Conservation (phyloP, 2,113 vertebrate genomes). For the Bothrops jararaca region DNA sequence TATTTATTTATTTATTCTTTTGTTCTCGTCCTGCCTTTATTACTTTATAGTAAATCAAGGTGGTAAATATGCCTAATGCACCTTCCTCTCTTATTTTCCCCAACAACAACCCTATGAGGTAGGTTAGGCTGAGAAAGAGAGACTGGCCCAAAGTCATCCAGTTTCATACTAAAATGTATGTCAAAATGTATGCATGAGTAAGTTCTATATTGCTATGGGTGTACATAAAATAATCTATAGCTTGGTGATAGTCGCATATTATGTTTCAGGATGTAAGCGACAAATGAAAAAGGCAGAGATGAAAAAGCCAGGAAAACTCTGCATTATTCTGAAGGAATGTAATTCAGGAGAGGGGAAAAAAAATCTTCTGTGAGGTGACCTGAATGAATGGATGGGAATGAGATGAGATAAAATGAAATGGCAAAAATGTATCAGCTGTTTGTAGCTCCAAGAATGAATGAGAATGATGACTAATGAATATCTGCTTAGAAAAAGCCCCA, state of each 20-base stretch:
- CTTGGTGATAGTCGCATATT: not conserved
- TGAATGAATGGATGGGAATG: not conserved
- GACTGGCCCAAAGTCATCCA: not conserved
- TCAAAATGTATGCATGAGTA: not conserved
- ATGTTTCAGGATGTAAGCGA: not conserved
- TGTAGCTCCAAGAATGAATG: not conserved
- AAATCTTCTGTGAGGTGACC: not conserved
- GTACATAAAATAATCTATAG: not conserved
- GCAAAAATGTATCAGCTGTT: not conserved
- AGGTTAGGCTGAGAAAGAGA: not conserved
- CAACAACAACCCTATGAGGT: not conserved
- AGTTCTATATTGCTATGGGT: not conserved
- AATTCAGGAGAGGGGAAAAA: not conserved
- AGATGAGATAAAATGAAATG: not conserved
- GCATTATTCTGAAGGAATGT: not conserved
- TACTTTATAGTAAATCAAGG: not conserved
- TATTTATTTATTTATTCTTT: not conserved
- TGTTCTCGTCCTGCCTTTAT: not conserved
- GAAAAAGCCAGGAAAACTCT: not conserved
- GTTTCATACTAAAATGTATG: not conserved
- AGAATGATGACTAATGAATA: not conserved
- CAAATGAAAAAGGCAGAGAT: not conserved
- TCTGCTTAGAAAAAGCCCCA: not conserved
- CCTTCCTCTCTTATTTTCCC: not conserved
- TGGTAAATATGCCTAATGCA: not conserved